Base-by-base conservation (phyloP, 2,888 invertebrate species). In the Nezara viridula region DNA sequence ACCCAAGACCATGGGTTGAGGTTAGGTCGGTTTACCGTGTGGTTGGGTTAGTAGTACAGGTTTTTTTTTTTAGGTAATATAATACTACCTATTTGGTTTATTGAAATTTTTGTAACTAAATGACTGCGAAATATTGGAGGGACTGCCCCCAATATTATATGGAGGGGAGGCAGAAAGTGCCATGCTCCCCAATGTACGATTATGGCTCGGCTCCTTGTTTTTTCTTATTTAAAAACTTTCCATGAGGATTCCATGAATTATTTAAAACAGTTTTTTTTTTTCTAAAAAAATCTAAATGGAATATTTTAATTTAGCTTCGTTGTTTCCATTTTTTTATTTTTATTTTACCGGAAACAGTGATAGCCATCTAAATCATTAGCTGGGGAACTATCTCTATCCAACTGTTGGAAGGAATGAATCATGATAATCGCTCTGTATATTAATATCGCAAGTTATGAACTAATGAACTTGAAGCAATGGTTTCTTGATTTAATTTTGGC, bases 401-500 rank as follows among this genome's bases (percentile, higher is more conserved):
- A 37, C 37, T 2, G 24, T 37, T 37, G 21, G 19, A 14, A 73
- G 21, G 19, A 73, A 19, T 37, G 32, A 7, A 19, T 32, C 66
- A 73, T 73, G 19, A 73, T 73, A 73, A 37, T 44, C 44, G 44
- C n/a, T 9, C 21, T 21, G 4, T 24, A n/a, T 27, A 60, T 27
- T 60, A 27, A 37, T 73, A 73, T 73, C 19, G 37, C 37, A 73
- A 37, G 6, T 19, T 73, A 73, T 73, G 21, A 73, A 37, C 37
- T 37, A 73, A 73, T 73, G 66, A 73, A 73, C 66, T 73, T 73
- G 66, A 73, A 21, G 32, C 37, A 37, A 73, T 73, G 66, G 16
- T 73, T 73, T 73, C 66, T 73, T 73, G 66, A 73, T 73, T 73
- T 37, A 73, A 81, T 40, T 44, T 40, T 81, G 81, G 81, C n/a